Conservation (phyloP, 37 sponge, comb jelly and placozoan species). For the Hexactinellida sp. region DNA sequence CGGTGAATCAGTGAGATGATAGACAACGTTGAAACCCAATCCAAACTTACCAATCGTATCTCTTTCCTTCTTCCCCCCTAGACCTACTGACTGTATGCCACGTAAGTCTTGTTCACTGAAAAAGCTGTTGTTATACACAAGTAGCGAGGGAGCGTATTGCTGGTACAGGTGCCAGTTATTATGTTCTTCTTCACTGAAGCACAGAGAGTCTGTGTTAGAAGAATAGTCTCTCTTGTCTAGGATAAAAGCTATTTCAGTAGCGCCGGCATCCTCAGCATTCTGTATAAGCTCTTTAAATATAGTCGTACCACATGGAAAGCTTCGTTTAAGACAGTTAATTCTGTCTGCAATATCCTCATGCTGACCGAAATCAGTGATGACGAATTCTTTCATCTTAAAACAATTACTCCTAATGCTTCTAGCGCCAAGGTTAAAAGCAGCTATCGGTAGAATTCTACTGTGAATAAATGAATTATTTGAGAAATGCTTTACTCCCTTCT, state of each 20-base stretch:
- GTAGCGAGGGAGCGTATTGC: slow-evolving; percentile 38
- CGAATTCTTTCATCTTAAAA: background rate
- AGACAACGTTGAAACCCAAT: slow-evolving; percentile 73
- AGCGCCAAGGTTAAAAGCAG: background rate
- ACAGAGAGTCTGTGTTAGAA: slow-evolving; percentile 1
- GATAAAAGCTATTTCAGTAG: slow-evolving; percentile 53
- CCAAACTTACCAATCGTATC: slow-evolving; percentile 63
- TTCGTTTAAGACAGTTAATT: slow-evolving; percentile 33
- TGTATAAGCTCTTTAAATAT: slow-evolving; percentile 61
- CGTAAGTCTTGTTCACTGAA: slow-evolving; percentile 50
- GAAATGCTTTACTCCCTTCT: background rate
- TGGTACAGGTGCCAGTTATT: slow-evolving; percentile 24
- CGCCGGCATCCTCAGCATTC: slow-evolving; percentile 69
- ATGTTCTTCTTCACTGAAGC: slow-evolving; percentile 10
- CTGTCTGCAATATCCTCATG: slow-evolving; percentile 52
- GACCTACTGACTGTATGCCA: slow-evolving; percentile 55
- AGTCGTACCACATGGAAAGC: slow-evolving; percentile 32
- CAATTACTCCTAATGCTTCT: background rate
- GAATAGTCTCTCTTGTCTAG: slow-evolving; percentile 28
- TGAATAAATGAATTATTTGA: background rate
- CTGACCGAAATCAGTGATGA: slow-evolving; percentile 43
- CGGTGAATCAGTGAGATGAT: slow-evolving; percentile 66
- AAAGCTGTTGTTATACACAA: slow-evolving; percentile 48
- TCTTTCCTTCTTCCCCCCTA: slow-evolving; percentile 41
- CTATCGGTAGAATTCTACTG: background rate